Evolutionary conservation across 2,113 vertebrate genomes (phyloP).

Genomic region (Tachycineta bicolor): DNA sequence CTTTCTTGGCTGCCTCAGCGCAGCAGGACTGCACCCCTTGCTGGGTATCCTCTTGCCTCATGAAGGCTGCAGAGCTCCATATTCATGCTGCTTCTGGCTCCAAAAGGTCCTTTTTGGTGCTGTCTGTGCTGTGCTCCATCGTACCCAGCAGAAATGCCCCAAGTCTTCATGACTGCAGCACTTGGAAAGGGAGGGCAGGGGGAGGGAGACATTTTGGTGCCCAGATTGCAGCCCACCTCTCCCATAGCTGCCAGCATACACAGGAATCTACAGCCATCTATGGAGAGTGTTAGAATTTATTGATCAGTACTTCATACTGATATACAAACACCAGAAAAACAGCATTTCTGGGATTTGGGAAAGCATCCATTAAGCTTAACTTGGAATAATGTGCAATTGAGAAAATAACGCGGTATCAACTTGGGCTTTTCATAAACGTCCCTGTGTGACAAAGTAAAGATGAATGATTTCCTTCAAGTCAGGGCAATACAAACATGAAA

Average conservation of each 20-base stretch:
- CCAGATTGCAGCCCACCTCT: background rate
- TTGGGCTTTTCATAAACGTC: background rate
- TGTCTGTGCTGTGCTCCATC: background rate
- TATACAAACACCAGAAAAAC: background rate
- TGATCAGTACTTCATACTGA: background rate
- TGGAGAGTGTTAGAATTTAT: background rate
- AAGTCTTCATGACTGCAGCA: background rate
- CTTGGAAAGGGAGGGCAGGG: background rate
- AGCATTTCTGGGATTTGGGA: background rate
- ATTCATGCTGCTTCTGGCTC: background rate
- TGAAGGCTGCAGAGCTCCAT: background rate
- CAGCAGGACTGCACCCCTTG: background rate
- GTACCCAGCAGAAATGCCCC: background rate
- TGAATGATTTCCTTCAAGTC: background rate
- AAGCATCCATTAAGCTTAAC: background rate
- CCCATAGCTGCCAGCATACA: background rate
- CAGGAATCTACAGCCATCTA: background rate
- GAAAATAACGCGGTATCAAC: background rate
- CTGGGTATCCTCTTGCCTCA: background rate
- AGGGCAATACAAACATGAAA: slow-evolving; percentile 1
- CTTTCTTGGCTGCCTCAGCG: background rate
- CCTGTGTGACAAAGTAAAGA: background rate
- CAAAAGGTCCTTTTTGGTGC: background rate
- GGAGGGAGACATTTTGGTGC: background rate
- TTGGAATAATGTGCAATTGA: background rate